Base-by-base conservation (phyloP, 2,888 invertebrate genomes). In the Theretra japonica region DNA sequence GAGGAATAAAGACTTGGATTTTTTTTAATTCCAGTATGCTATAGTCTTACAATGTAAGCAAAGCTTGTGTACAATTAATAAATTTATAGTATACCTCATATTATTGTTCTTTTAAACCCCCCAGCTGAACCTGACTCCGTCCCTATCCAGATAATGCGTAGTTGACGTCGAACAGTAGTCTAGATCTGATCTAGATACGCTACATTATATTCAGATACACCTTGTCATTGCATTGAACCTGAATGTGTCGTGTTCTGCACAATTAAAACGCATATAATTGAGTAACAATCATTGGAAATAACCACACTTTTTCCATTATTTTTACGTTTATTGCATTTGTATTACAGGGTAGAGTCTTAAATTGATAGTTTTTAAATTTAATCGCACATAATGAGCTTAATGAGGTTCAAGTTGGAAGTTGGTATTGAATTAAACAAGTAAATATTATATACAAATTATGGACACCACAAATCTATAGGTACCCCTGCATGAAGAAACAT, bases 151-250 rank as follows among this genome's bases (percentile, higher is more conserved):
- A 57, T 72, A 72, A 72, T 75, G 62, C 50, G 68, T 69, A 65
- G 69, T 70, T 75, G 72, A 72, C 74, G 73, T 72, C 68, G 72
- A 59, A 30, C 69, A 68, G 65, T 71, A 62, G 53, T 79, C 73
- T 75, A 75, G 79, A 75, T 77, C 53, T 11, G 71, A 73, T 76
- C 72, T 73, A 77, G 77, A 77, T 74, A 73, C 8, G 71, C 73
- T 76, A 71, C 48, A 74, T 77, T 76, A 74, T 76, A 74, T 75
- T 62, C 60, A 33, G 69, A 72, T 68, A 72, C 75, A 76, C 72
- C 75, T 76, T 75, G 71, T 70, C 70, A 70, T 68, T 28, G 25
- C 62, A 56, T 56, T 70, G 53, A 62, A 70, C 70, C 60, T 70
- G 33, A 56, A 33, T 30, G 7, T 56, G 59, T 25, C 62, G 65